Conservation (phyloP, 2,113 vertebrate species). For the Propithecus coquereli region DNA sequence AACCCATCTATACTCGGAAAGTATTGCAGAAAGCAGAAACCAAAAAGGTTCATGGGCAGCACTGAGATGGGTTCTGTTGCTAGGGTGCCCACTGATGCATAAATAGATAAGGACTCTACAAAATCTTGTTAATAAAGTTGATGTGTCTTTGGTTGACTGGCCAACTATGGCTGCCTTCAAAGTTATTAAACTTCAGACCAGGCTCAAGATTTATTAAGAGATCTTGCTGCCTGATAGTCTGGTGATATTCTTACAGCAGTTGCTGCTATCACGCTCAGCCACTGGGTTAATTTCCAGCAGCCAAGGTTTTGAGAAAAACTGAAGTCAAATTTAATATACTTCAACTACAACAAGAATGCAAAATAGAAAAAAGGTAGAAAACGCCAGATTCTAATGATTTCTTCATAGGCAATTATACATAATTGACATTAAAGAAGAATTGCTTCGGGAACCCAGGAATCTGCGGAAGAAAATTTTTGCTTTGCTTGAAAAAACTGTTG, state of each 20-base stretch:
- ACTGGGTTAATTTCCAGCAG: conserved; percentile 37
- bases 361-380: not conserved
- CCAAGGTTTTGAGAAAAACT: conserved; percentile 21
- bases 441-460: not conserved
- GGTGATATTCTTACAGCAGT: not conserved
- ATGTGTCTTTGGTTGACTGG: conserved; percentile 54
- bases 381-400: not conserved
- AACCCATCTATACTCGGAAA: not conserved
- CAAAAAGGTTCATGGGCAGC: not conserved
- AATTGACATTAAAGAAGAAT: conserved; percentile 7
- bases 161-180: conserved; percentile 42
- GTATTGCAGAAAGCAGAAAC: not conserved
- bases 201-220: conserved; percentile 60
- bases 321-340: conserved; percentile 53
- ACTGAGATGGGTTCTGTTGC: not conserved
- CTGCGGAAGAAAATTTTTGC: not conserved
- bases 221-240: conserved; percentile 54
- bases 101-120: conserved; percentile 42
- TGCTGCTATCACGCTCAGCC: not conserved
- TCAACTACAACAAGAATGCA: conserved; percentile 19
- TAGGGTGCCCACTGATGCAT: not conserved
- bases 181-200: conserved; percentile 60
- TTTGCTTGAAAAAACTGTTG: not conserved
- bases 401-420: not conserved
- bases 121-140: conserved; percentile 57